Evolutionary conservation across 1,140 invertebrate species (phyloP).

Genomic region (Pentalonia nigronervosa): DNA sequence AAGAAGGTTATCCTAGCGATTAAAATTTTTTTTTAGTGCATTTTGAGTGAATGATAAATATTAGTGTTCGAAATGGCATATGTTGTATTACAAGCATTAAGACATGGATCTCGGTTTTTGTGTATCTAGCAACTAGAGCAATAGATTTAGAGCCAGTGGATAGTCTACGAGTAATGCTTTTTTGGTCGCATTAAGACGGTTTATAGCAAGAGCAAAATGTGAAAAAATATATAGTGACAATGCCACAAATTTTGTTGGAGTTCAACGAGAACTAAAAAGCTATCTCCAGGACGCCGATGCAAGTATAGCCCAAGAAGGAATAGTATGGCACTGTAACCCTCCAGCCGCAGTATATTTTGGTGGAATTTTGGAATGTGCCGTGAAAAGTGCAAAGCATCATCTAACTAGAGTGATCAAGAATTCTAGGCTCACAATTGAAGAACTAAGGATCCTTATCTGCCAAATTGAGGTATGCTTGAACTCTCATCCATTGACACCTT

Average conservation of each 20-base stretch:
- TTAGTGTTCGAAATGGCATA: too few relatives aligned
- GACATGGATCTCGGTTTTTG: slow-evolving; percentile 60
- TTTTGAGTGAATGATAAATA: too few relatives aligned
- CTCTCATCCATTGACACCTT: slow-evolving; percentile 63
- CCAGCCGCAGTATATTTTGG: slow-evolving; percentile 63
- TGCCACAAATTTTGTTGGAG: slow-evolving; percentile 59
- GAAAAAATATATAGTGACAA: slow-evolving; percentile 57
- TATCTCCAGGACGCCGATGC: not conserved
- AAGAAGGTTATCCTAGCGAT: too few relatives aligned
- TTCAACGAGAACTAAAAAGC: not conserved
- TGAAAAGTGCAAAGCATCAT: slow-evolving; percentile 62
- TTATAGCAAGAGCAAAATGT: slow-evolving; percentile 60
- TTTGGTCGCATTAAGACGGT: slow-evolving; percentile 61
- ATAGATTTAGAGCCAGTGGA: slow-evolving; percentile 63
- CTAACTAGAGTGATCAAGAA: slow-evolving; percentile 55
- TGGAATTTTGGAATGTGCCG: slow-evolving; percentile 63
- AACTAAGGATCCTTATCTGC: slow-evolving; percentile 61
- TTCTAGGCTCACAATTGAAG: slow-evolving; percentile 58
- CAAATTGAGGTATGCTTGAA: slow-evolving; percentile 62
- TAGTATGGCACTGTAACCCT: slow-evolving; percentile 62
- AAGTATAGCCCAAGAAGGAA: slow-evolving; percentile 8
- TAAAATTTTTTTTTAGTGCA: too few relatives aligned
- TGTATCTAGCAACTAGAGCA: slow-evolving; percentile 62
- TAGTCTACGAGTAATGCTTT: slow-evolving; percentile 62
- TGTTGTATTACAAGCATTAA: slow-evolving; percentile 27